Conservation (phyloP, 2,797 vertebrate species). For the Chelon labrosus region DNA sequence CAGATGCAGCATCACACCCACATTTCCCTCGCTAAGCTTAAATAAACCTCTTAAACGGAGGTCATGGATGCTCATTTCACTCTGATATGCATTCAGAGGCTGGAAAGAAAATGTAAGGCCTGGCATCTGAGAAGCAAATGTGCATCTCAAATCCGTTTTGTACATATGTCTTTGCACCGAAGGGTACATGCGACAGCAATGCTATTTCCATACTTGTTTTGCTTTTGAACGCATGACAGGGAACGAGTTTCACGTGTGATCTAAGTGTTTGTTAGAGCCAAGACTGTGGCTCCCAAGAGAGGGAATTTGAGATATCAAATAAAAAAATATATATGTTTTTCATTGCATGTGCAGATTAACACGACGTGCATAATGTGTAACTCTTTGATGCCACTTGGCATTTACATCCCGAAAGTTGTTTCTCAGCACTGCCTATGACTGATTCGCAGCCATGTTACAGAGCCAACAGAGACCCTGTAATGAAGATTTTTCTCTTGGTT, state of each 20-base stretch:
- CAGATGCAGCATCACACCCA: neutral
- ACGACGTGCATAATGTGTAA: neutral
- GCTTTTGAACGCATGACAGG: neutral
- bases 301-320: neutral
- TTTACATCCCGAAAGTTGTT: slow-evolving; percentile 5
- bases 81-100: slow-evolving; percentile 27
- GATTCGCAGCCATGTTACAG: neutral
- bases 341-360: slow-evolving; percentile 5
- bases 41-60: neutral
- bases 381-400: slow-evolving; percentile 6
- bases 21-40: neutral
- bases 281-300: neutral
- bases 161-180: slow-evolving; percentile 10
- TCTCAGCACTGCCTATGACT: neutral
- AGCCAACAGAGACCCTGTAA: slow-evolving; percentile 29
- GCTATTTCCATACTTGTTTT: neutral
- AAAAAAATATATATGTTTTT: neutral
- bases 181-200: neutral
- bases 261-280: slow-evolving; percentile 1
- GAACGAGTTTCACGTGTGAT: slow-evolving; percentile 1
- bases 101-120: slow-evolving; percentile 8
- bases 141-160: slow-evolving; percentile 11
- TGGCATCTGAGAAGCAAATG: slow-evolving; percentile 13
- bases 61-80: slow-evolving; percentile 17
- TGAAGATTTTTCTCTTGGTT: slow-evolving; percentile 49